Evolutionary conservation across 2,113 vertebrate genomes (phyloP), one percentile per base, ranked within the genome.

Genomic region (Upupa epops): DNA sequence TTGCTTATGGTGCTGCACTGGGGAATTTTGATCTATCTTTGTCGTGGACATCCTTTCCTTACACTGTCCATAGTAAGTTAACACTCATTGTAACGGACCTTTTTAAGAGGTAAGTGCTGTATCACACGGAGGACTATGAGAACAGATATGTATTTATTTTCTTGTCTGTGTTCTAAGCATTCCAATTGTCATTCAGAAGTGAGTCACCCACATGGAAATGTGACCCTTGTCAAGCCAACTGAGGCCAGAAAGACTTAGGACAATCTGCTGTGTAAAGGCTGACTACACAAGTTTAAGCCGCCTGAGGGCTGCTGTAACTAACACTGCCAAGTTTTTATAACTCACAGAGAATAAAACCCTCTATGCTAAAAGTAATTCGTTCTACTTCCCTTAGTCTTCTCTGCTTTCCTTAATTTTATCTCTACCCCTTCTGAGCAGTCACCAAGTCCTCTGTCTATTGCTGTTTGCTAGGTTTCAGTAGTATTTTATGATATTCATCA

Each of bases 171-270:
- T 81, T 84, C 31, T 72, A 86, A 78, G 8, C 17, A 18, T 74
- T 88, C 83, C 49, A 45, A 3, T 83, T 86, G 78, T 76, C 65
- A n/a, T 95, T 91, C 46, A 89, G 66, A 77, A 95, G 77, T 66
- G 96, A 42, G 36, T 94, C 58, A 96, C 49, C 65, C 51, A 52
- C 72, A 51, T 86, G 64, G 90, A 94, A 91, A 95, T 86, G 10
- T 32, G 54, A 93, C 78, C 14, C 17, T 51, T 88, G 56, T 75
- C 86, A 65, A 79, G 58, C 34, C 87, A n/a, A 52, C 52, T 91
- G 81, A 78, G 82, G 75, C 86, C 54, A 83, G 56, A 79, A n/a
- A 56, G 29, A 58, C 58, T 90, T 93, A 80, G 83, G 84, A 84
- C 76, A 85, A n/a, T 93, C 63, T 92, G 55, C 11, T 42, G 9